Base-by-base conservation (phyloP, 37 sponge, comb jelly and placozoan genomes). In the Lycopodina hypogea region DNA sequence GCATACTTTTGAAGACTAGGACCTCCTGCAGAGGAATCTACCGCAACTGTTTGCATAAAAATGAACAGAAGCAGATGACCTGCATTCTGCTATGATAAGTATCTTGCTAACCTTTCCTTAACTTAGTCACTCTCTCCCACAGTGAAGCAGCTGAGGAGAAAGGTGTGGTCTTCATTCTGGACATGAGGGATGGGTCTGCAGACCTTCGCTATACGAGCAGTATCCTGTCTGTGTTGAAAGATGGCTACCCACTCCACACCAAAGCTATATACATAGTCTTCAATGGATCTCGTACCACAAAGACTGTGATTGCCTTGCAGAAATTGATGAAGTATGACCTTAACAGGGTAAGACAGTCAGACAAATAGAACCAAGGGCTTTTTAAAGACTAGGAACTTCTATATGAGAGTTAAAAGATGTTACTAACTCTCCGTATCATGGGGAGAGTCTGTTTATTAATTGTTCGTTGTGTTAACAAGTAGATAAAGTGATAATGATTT, bases 161-260 rank as follows among this genome's bases (percentile, higher is more conserved):
- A 19, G 90, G 90, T 52, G 34, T 89, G 1, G 80, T 84, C 3
- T 22, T 84, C 24, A 41, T 86, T 41, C 24, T 86, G 24, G 77
- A 86, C 81, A 34, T 75, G 75, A 65, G 72, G 19, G 77, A 83
- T 68, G 30, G 62, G 2, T 23, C 28, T 35, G 29, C 24, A 35
- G 86, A 78, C 56, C 59, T 42, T 21, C n/a, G 76, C 2, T 70
- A 42, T 22, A 48, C 34, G 66, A 59, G n/a, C 36, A 52, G 39
- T 45, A 30, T 78, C 26, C 23, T 85, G 40, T 63, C 65, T 14
- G 66, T 65, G 4, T 30, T 65, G 35, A 65, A 80, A 77, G 77
- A 68, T 33, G 85, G 81, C 38, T 89, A 89, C 59, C 90, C 90
- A 1, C 33, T 84, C 26, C 60, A 59, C 42, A n/a, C 80, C 19